Conservation (phyloP, 2,113 vertebrate genomes). For the Stomatorhinus ivindoensis region DNA sequence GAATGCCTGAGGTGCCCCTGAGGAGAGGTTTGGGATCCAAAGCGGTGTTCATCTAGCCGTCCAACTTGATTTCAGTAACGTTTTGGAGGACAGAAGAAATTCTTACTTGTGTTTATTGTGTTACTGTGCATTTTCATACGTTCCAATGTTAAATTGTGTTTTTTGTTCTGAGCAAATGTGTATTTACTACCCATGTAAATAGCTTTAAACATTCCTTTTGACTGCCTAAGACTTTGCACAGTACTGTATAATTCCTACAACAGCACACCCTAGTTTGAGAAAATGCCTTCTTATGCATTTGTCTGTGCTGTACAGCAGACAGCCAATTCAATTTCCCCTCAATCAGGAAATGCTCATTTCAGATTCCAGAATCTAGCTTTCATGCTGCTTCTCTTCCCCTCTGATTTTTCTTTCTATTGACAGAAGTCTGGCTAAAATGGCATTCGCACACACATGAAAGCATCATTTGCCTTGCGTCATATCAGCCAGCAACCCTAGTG, state of each 20-base stretch:
- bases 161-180: background rate
- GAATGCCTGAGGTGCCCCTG: background rate
- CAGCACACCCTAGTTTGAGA: background rate
- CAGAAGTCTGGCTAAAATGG: constrained; percentile 1
- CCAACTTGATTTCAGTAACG: background rate
- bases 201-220: background rate
- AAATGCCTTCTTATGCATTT: background rate
- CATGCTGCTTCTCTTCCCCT: background rate
- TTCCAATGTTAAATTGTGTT: background rate
- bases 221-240: background rate
- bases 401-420: background rate
- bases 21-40: background rate
- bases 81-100: background rate
- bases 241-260: background rate
- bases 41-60: background rate
- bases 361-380: background rate
- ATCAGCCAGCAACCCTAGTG: background rate
- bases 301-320: background rate
- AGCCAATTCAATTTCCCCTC: background rate
- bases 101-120: background rate
- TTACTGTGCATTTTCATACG: background rate
- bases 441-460: background rate
- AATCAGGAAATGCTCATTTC: background rate
- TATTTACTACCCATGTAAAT: background rate
- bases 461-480: background rate